Evolutionary conservation across 2,888 invertebrate species (phyloP), one percentile per base, ranked within the genome.

Genomic region (Eledona agricola): DNA sequence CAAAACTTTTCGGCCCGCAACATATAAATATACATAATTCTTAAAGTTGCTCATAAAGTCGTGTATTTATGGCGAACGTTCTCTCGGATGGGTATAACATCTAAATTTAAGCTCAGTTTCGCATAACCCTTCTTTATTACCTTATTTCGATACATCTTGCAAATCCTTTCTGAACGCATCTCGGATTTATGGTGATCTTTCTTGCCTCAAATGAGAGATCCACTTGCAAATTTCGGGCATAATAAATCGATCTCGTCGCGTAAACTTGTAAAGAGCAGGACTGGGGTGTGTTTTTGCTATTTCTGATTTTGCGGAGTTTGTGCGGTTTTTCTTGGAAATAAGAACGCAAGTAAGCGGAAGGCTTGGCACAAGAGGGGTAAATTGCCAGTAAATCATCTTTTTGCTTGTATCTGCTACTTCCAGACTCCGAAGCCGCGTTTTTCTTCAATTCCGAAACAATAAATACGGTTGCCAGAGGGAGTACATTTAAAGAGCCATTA

Each of bases 81-180:
- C 62, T 59, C 59, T 40, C 59, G 63, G 59, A 46, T 57, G 59
- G 65, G 68, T 64, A 65, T 70, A 72, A 72, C 70, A 71, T 72
- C 72, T 72, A 71, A 72, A 73, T 73, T 72, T 72, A 66, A 70
- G 68, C 70, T 65, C 67, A 69, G 69, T 68, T 68, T 63, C 64
- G 66, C 63, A 67, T 73, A 74, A 73, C 72, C 72, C 72, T 74
- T 74, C 72, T 74, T 73, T 75, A 74, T 72, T 65, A 66, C 69
- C 68, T 65, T 70, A 70, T 72, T 72, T 66, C 72, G 70, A 73
- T 73, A 74, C 68, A 72, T 73, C 73, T 72, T 69, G 70, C 63
- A 67, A 71, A 72, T 73, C 72, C 72, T 66, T 70, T 69, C 66
- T 66, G 69, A 68, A 67, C 67, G 68, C 67, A 71, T 67, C 63